phyloP scores from a whole-genome alignment of 2,888 invertebrate species.

The Thereva unica region DNA sequence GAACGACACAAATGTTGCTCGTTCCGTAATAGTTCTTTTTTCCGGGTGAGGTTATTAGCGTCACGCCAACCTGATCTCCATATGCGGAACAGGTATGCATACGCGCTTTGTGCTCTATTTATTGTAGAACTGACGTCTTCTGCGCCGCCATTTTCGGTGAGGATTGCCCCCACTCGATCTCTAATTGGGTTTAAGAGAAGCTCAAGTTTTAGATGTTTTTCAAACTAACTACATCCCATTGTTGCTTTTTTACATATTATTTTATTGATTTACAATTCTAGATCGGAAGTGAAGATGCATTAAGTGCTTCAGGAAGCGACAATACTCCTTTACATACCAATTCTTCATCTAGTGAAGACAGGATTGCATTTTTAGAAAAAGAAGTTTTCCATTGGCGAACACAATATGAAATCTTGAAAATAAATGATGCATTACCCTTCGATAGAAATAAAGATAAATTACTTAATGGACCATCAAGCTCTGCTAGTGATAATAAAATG shows the following conservation, averaged over 20 bases:
- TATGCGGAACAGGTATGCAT: no score
- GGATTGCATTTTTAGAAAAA: constrained; percentile 63
- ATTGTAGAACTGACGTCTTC: no score
- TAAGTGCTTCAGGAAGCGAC: constrained; percentile 60
- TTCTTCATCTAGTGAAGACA: constrained; percentile 50
- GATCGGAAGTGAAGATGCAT: constrained; percentile 68
- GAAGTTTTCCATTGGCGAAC: constrained; percentile 75
- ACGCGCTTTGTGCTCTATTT: no score
- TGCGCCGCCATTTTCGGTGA: no score
- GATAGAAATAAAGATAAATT: constrained; percentile 38
- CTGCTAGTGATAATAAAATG: constrained; percentile 40
- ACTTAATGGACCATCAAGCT: constrained; percentile 39
- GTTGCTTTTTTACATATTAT: no score
- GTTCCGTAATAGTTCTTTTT: no score
- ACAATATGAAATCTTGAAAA: constrained; percentile 70
- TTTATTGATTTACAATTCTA: constrained; percentile 46
- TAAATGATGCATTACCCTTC: constrained; percentile 46
- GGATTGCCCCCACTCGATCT: no score
- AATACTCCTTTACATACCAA: constrained; percentile 50
- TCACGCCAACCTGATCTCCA: no score
- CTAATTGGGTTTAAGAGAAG: no score
- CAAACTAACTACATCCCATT: neutral
- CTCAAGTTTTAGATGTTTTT: no score
- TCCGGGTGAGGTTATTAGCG: no score
- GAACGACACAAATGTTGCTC: no score